Evolutionary conservation across 2,888 invertebrate species (phyloP), one percentile per base, ranked within the genome.

Genomic region (Tiliacea aurago): DNA sequence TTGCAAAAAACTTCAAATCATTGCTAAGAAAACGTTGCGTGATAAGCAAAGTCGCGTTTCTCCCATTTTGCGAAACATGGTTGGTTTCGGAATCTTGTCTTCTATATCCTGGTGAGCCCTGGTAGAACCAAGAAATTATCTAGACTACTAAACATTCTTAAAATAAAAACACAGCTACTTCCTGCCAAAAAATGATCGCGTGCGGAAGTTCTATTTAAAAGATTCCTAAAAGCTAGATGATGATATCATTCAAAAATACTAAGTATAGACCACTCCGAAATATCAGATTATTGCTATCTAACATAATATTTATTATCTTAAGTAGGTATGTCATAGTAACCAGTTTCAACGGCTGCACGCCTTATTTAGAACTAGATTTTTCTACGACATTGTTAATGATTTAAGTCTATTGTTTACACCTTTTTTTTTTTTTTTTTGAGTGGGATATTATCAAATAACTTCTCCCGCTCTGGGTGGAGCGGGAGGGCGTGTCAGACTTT

Each of bases 161-260:
- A 20, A 4, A 13, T 15, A 49, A n/a, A 45, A 47, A 15, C 15
- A 0, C 18, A 23, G 9, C 13, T 11, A 23, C 3, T 37, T 47
- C n/a, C 74, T 47, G 20, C 45, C 9, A 41, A 47, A 28, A n/a
- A 18, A 58, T 28, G 55, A 1, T 51, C 11, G 70, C 53, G 41
- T 55, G 41, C 18, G 18, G 15, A 33, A 41, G 33, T 23, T 43
- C 49, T 37, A 5, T 23, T 37, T 4, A 43, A 5, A 41, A 53
- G 9, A 33, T 45, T 15, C 55, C 18, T 72, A 23, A 67, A 47
- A 23, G 7, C n/a, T 37, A 77, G 18, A 28, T 37, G 23, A 53
- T 45, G 45, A 72, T 71, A 28, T 78, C 78, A 74, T 45, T 15
- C 5, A n/a, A 78, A n/a, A 58, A 41, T 59, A 45, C 13, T 51